Base-by-base conservation (phyloP, 2,888 invertebrate genomes). In the Lepas anatifera region DNA sequence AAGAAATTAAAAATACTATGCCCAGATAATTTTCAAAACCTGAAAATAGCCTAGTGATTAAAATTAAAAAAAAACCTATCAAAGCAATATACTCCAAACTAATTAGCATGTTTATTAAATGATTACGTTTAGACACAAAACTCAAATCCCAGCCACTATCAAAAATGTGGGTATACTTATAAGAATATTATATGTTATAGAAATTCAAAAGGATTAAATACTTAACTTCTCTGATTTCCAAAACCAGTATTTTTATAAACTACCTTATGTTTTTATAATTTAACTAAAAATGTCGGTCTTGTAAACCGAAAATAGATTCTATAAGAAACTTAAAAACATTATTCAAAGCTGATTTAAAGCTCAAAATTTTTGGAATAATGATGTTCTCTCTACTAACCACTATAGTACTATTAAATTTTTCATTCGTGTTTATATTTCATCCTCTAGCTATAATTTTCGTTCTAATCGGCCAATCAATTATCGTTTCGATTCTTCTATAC, bases 51-150 rank as follows among this genome's bases (percentile, higher is more conserved):
- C n/a, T 70, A 70, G 75, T 70, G 27, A 68, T 70, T 10, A 75
- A 25, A 37, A 69, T 72, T 41, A 73, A 68, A 27, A 73, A 70
- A 70, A 58, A 22, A 50, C 68, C 70, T 11, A 73, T 70, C 22
- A 72, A 32, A 68, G 69, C 69, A 18, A 71, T 67, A 16, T 70
- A 68, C 27, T 41, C 39, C 13, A 39, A 39, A 39, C 39, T 39
- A 39, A 39, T 39, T 85, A 86, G 83, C 86, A 85, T 85, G 85
- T 6, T 27, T 58, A 58, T 27, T 27, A 83, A 75, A 82, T 84
- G 83, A 77, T 84, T 85, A 86, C 86, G 85, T 83, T 83, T 85
- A 85, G 86, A 86, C 86, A 86, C 85, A 86, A 85, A 82, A 85
- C 86, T 86, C 86, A 80, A 74, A 69, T 80, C 75, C 82, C 85